These are phyloP conservation scores for Crotalus horridus DNA, from an alignment of 2,113 vertebrate genomes.

Conservation along the genomic window DNA sequence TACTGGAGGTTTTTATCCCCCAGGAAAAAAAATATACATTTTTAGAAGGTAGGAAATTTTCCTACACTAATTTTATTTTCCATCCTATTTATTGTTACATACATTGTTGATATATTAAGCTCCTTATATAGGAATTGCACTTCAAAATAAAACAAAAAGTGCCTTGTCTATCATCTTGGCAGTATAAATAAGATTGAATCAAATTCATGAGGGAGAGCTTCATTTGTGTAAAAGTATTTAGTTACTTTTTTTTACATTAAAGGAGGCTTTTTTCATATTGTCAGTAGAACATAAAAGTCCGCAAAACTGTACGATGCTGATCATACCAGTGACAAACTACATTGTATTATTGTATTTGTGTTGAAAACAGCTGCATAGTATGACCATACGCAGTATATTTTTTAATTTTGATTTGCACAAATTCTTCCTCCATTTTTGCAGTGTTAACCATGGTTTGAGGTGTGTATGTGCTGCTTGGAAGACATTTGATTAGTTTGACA, in stretches of 20 bases:
- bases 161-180: slow-evolving; percentile 14
- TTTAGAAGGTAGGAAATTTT: background rate
- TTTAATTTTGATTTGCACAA: background rate
- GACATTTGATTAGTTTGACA: background rate
- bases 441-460: background rate
- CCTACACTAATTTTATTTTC: background rate
- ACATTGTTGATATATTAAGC: background rate
- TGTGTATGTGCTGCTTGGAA: background rate
- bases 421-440: background rate
- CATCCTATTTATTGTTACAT: background rate
- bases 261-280: slow-evolving; percentile 16
- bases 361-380: slow-evolving; percentile 6
- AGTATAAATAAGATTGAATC: slow-evolving; percentile 18
- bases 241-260: slow-evolving; percentile 42
- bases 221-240: slow-evolving; percentile 36
- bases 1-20: background rate
- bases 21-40: background rate
- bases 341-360: slow-evolving; percentile 15
- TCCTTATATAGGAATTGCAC: slow-evolving; percentile 11
- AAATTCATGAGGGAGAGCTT: slow-evolving; percentile 20
- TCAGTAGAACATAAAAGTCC: slow-evolving; percentile 11
- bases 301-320: background rate
- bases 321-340: slow-evolving; percentile 18
- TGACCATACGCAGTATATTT: background rate
- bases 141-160: slow-evolving; percentile 5